A percentile compares a stretch with the other conserved stretches of the same genome.
phyloP scores from a whole-genome alignment of 2,797 vertebrate species.

The Varecia variegata region DNA sequence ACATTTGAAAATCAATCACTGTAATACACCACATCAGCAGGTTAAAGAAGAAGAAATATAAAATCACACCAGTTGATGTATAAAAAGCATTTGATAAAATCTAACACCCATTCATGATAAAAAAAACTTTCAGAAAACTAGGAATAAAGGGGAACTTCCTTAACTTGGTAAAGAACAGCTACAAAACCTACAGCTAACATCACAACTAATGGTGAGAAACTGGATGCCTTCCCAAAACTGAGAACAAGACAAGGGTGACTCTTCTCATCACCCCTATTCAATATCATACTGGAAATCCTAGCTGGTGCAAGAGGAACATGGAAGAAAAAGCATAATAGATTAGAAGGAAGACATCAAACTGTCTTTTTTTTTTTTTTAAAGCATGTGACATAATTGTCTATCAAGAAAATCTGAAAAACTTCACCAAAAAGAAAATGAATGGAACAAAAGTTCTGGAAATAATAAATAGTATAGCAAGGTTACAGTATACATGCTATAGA shows the following conservation, averaged over 20 bases:
- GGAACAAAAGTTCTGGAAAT: not conserved
- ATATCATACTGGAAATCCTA: not conserved
- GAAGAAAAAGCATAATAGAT: not conserved
- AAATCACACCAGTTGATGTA: not conserved
- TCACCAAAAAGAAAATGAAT: not conserved
- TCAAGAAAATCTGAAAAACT: not conserved
- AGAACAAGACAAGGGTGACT: not conserved
- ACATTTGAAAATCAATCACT: not conserved
- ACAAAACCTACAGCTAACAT: not conserved
- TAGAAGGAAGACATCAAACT: not conserved
- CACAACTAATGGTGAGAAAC: not conserved
- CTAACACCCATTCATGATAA: not conserved
- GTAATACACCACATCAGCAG: not conserved
- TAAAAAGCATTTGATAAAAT: not conserved
- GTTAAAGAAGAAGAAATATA: not conserved
- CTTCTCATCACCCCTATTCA: not conserved
- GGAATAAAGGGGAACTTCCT: not conserved
- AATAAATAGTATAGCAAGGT: not conserved
- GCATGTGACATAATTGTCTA: not conserved
- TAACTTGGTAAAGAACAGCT: not conserved
- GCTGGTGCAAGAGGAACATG: not conserved
- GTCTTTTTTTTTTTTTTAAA: not conserved
- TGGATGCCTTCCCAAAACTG: not conserved
- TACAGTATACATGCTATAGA: not conserved
- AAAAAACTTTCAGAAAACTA: not conserved